Evolutionary conservation across 2,888 invertebrate species (phyloP).

Genomic region (Teinopalpus imperialis): DNA sequence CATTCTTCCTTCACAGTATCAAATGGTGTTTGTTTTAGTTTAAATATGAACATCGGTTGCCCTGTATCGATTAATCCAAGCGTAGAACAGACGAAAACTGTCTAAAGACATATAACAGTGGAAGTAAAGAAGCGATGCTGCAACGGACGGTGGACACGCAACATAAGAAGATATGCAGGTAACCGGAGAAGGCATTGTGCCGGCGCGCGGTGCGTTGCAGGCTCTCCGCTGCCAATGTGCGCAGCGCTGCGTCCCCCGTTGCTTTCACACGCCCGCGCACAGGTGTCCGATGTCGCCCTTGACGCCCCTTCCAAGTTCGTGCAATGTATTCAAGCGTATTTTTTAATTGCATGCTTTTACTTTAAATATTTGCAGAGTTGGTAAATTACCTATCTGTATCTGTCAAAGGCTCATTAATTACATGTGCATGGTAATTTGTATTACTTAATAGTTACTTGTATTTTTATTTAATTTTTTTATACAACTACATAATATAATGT

Average conservation of each 20-base stretch:
- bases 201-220: slow-evolving; percentile 74
- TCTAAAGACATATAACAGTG: slow-evolving; percentile 68
- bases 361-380: slow-evolving; percentile 12
- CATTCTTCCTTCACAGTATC: too few relatives aligned
- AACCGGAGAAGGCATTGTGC: slow-evolving; percentile 78
- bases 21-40: slow-evolving; percentile 16
- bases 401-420: too few relatives aligned
- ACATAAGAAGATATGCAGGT: slow-evolving; percentile 74
- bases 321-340: slow-evolving; percentile 43
- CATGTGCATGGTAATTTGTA: too few relatives aligned
- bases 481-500: too few relatives aligned
- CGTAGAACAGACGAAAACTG: slow-evolving; percentile 63
- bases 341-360: slow-evolving; percentile 10
- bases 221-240: slow-evolving; percentile 38
- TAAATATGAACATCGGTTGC: slow-evolving; percentile 5
- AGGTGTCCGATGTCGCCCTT: slow-evolving; percentile 80
- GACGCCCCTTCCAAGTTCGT: slow-evolving; percentile 65
- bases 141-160: slow-evolving; percentile 43
- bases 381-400: too few relatives aligned
- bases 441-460: too few relatives aligned
- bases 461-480: too few relatives aligned
- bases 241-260: slow-evolving; percentile 36
- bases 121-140: slow-evolving; percentile 41
- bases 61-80: slow-evolving; percentile 51
- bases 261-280: slow-evolving; percentile 79